A percentile compares a stretch with the other conserved stretches of the same genome.
Evolutionary conservation across 2,797 vertebrate genomes (phyloP).

Genomic region (Dallia pectoralis): DNA sequence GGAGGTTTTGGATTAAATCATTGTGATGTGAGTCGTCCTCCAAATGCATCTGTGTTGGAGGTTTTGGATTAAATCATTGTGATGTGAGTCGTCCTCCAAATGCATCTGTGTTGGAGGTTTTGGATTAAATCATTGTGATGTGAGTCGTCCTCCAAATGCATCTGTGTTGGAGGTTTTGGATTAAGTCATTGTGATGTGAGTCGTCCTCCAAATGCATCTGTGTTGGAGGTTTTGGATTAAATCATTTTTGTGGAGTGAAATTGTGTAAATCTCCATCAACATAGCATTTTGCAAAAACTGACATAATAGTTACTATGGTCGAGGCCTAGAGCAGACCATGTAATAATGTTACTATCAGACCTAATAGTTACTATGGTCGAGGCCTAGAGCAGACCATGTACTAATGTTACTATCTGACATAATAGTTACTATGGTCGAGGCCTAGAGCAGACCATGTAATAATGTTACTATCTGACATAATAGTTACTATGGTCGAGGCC

Average conservation of each 20-base stretch:
- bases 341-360: not conserved
- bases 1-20: slow-evolving; percentile 31
- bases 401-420: no score
- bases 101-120: slow-evolving; percentile 39
- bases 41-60: slow-evolving; percentile 40
- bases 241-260: slow-evolving; percentile 38
- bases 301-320: slow-evolving; percentile 14
- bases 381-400: not conserved
- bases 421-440: slow-evolving; percentile 1
- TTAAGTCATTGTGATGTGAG: slow-evolving; percentile 65
- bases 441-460: not conserved
- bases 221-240: slow-evolving; percentile 36
- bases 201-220: slow-evolving; percentile 41
- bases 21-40: slow-evolving; percentile 67
- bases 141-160: slow-evolving; percentile 60
- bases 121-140: slow-evolving; percentile 47
- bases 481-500: slow-evolving; percentile 5
- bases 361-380: not conserved
- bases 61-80: slow-evolving; percentile 35
- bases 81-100: slow-evolving; percentile 66
- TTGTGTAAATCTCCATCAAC: slow-evolving; percentile 41
- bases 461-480: slow-evolving; percentile 27
- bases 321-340: not conserved
- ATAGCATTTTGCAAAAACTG: slow-evolving; percentile 4
- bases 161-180: slow-evolving; percentile 38